These are phyloP conservation scores for Pseudococcus longispinus DNA, from an alignment of 2,888 invertebrate species.

Conservation along the genomic window DNA sequence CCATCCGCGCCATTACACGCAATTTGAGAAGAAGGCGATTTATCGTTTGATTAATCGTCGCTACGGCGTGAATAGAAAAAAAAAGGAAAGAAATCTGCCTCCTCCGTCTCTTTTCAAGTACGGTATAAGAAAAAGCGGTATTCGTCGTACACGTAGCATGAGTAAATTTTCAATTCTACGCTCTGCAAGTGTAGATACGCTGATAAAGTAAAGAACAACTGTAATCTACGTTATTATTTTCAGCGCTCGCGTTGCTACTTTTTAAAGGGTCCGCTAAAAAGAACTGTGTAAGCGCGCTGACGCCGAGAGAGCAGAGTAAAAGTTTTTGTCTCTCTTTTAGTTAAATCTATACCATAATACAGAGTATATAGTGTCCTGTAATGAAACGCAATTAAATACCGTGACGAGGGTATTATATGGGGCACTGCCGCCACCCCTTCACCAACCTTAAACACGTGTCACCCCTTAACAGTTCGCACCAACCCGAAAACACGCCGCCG, in stretches of 20 bases:
- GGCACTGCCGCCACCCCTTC: conserved; percentile 40
- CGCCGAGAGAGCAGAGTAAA: background rate
- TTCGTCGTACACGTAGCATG: background rate
- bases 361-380: conserved; percentile 31
- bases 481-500: conserved; percentile 17
- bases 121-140: background rate
- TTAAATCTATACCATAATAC: conserved; percentile 14
- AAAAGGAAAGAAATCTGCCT: background rate
- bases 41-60: conserved; percentile 54
- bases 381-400: conserved; percentile 56
- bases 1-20: background rate
- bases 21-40: conserved; percentile 2
- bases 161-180: conserved; percentile 30
- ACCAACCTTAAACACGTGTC: conserved; percentile 47
- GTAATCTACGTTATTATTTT: conserved; percentile 56
- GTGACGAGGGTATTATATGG: conserved; percentile 54
- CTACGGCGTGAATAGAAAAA: background rate
- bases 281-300: background rate
- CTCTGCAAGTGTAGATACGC: conserved; percentile 33
- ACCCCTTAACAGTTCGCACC: conserved; percentile 55
- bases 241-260: background rate
- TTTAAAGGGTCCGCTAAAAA: background rate
- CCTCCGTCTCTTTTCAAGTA: background rate
- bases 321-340: background rate
- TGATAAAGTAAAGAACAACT: conserved; percentile 37